Percentiles rank a stretch among this genome's conserved stretches.
Conservation (phyloP, 1,140 invertebrate genomes). For the Diplogasteroides magnus region DNA sequence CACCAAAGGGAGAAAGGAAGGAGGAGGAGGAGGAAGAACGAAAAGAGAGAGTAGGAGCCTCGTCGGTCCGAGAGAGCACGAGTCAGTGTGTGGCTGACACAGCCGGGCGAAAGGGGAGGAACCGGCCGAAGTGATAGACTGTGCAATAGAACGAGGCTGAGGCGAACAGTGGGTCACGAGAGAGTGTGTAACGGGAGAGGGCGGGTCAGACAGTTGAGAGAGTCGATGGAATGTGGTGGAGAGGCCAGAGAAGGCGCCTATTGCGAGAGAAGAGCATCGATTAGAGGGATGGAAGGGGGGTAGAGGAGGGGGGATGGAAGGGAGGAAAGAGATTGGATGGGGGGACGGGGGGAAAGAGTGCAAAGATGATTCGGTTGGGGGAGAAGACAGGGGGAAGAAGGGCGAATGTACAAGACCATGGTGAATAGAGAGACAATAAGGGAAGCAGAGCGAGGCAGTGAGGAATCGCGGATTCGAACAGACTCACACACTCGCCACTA, state of each 20-base stretch:
- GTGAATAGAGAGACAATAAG: neutral
- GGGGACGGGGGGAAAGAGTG: neutral
- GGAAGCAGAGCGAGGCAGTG: conserved; percentile 7
- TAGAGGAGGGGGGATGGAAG: neutral
- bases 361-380: neutral
- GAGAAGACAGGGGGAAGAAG: neutral
- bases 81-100: no score
- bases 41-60: neutral
- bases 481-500: neutral
- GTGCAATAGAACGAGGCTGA: no score
- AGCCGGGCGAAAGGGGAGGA: neutral
- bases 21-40: neutral
- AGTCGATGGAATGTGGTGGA: neutral
- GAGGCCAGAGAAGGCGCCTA: neutral
- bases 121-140: no score
- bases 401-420: neutral
- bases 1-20: neutral
- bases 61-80: no score
- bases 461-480: neutral
- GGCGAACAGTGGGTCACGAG: no score
- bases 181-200: no score
- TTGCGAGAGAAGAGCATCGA: no score
- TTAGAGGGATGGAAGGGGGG: neutral
- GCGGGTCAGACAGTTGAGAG: neutral
- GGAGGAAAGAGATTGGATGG: neutral